These are phyloP conservation scores for Eupithecia subfuscata DNA, from an alignment of 2,888 invertebrate species.

Conservation along the genomic window DNA sequence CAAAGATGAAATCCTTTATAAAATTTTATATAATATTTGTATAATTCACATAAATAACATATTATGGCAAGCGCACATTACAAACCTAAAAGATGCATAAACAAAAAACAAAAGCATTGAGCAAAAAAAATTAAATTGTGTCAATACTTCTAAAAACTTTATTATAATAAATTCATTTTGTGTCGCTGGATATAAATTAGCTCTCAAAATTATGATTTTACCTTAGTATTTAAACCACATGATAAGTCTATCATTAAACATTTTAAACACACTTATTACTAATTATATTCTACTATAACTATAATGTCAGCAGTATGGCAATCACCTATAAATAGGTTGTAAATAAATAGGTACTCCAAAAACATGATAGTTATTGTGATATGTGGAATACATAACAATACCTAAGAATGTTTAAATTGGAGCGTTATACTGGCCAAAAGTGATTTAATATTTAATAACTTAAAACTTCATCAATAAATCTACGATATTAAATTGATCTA, in stretches of 20 bases:
- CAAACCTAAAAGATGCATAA: not conserved
- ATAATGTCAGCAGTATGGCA: conserved; percentile 35
- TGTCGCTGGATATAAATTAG: conserved; percentile 19
- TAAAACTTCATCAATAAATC: not conserved
- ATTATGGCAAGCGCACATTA: conserved; percentile 11
- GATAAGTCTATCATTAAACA: conserved; percentile 3
- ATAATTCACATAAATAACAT: not conserved
- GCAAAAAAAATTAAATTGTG: conserved; percentile 18
- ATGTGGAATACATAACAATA: not conserved
- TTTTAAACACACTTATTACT: conserved; percentile 15
- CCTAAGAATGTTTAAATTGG: not conserved
- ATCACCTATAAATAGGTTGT: not conserved
- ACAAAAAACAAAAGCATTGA: conserved; percentile 19
- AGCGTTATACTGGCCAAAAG: not conserved
- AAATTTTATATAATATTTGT: no score
- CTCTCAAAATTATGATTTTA: not conserved
- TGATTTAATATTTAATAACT: not conserved
- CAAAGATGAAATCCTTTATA: not conserved
- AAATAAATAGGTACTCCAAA: not conserved
- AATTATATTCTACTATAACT: conserved; percentile 1
- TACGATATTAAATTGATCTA: not conserved
- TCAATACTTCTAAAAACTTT: not conserved
- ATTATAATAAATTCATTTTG: conserved; percentile 9
- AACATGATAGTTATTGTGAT: conserved; percentile 2
- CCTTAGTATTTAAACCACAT: conserved; percentile 2